Evolutionary conservation across 37 sponge, comb jelly and placozoan genomes (phyloP).

Genomic region (Lycopodina hypogea): DNA sequence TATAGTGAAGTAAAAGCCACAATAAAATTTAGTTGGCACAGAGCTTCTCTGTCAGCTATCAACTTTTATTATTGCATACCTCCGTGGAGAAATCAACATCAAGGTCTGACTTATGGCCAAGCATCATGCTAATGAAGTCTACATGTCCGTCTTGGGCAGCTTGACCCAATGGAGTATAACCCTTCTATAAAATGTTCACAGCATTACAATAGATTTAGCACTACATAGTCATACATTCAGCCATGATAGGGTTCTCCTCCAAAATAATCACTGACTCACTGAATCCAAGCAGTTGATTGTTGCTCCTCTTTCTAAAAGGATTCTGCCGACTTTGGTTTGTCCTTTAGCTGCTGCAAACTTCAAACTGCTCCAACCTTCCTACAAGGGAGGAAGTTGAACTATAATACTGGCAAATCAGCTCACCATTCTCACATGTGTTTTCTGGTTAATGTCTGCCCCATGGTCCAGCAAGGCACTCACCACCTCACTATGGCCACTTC

Average conservation of each 20-base stretch:
- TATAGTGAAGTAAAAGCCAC: background rate
- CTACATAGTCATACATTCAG: too few species aligned
- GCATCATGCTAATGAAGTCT: background rate
- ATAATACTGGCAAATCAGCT: too few species aligned
- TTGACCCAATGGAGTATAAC: constrained; percentile 4
- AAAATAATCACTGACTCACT: background rate
- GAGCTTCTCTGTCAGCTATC: too few species aligned
- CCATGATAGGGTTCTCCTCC: background rate
- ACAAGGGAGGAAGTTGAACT: background rate
- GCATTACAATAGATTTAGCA: too few species aligned
- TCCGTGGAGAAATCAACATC: background rate
- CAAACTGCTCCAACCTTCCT: constrained; percentile 2
- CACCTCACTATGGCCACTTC: constrained; percentile 10
- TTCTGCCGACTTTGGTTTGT: background rate
- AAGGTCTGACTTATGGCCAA: background rate
- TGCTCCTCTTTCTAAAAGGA: constrained; percentile 6
- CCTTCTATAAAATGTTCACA: background rate
- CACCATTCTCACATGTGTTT: background rate
- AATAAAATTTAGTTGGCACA: too few species aligned
- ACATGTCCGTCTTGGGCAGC: constrained; percentile 3
- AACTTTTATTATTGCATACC: background rate
- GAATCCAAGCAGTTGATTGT: constrained; percentile 1
- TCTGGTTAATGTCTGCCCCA: constrained; percentile 8
- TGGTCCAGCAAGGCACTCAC: constrained; percentile 1
- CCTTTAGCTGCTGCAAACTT: constrained; percentile 5